A percentile compares a stretch with the other conserved stretches of the same genome.
phyloP scores from a whole-genome alignment of 2,113 vertebrate genomes.

The Datnioides undecimradiatus region DNA sequence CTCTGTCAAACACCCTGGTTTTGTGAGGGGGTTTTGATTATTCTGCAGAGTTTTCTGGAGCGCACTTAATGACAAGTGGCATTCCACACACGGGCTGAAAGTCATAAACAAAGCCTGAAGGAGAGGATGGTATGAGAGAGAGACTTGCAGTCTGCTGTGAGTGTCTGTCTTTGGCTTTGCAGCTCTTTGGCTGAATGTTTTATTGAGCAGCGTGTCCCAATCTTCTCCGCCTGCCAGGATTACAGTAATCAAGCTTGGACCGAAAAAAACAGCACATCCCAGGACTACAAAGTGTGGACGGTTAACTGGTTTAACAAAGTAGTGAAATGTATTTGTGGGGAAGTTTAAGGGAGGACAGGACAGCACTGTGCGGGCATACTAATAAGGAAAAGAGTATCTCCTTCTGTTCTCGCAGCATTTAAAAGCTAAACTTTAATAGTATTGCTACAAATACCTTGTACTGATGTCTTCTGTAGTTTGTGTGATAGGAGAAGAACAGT shows the following conservation, averaged over 20 bases:
- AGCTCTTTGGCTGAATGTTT: slow-evolving; percentile 27
- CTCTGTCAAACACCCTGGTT: background rate
- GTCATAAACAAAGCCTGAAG: slow-evolving; percentile 63
- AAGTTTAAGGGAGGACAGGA: slow-evolving; percentile 27
- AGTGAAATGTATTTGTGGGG: slow-evolving; percentile 12
- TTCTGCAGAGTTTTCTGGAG: slow-evolving; percentile 9
- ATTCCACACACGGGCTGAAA: slow-evolving; percentile 66
- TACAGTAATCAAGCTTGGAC: slow-evolving; percentile 38
- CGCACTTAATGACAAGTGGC: slow-evolving; percentile 66
- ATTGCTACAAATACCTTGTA: background rate
- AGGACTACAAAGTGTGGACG: slow-evolving; percentile 37
- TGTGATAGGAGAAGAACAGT: background rate
- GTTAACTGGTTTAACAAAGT: slow-evolving; percentile 54
- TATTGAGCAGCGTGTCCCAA: slow-evolving; percentile 33
- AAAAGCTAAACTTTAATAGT: background rate
- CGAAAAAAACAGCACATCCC: slow-evolving; percentile 40
- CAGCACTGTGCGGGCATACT: slow-evolving; percentile 34
- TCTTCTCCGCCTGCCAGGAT: slow-evolving; percentile 32
- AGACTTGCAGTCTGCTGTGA: slow-evolving; percentile 30
- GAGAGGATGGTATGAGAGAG: slow-evolving; percentile 18
- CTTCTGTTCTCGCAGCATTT: background rate
- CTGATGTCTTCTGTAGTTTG: background rate
- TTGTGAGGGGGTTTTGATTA: slow-evolving; percentile 23
- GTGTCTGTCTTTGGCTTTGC: slow-evolving; percentile 44
- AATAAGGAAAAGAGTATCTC: slow-evolving; percentile 11